These are phyloP conservation scores for Agapetus fuscipes DNA, from an alignment of 2,888 invertebrate genomes.

Conservation along the genomic window DNA sequence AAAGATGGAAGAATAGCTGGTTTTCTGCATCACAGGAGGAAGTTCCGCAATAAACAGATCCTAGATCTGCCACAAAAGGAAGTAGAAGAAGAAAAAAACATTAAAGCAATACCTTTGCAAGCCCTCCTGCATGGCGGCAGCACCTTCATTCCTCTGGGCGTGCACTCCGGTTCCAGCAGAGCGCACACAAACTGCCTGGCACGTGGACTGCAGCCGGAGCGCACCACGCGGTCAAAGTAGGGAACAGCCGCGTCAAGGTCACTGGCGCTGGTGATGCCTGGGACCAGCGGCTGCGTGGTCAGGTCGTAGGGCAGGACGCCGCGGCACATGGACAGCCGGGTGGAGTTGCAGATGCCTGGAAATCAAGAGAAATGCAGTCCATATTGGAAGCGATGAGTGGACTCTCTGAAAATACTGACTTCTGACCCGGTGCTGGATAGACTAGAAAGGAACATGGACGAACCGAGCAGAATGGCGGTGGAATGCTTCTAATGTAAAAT, in stretches of 20 bases:
- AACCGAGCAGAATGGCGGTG: too few relatives aligned
- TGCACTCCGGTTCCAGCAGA: constrained; percentile 57
- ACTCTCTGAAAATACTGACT: neutral
- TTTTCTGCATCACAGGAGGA: too few relatives aligned
- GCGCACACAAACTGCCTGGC: constrained; percentile 53
- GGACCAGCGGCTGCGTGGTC: constrained; percentile 39
- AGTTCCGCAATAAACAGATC: too few relatives aligned
- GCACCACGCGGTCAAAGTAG: constrained; percentile 49
- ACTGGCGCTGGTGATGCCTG: constrained; percentile 30
- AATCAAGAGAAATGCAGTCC: too few relatives aligned
- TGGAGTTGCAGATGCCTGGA: constrained; percentile 44
- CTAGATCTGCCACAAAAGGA: too few relatives aligned
- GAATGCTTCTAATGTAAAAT: too few relatives aligned
- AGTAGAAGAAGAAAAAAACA: too few relatives aligned
- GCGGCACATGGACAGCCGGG: constrained; percentile 45
- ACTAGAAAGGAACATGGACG: neutral
- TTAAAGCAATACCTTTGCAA: constrained; percentile 60
- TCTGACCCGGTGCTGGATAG: neutral
- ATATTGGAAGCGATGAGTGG: too few relatives aligned
- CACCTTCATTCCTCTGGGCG: constrained; percentile 45
- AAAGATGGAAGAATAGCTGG: too few relatives aligned
- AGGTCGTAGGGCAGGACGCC: constrained; percentile 58
- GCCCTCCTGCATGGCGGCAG: constrained; percentile 54
- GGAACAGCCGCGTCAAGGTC: constrained; percentile 37
- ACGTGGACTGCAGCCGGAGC: constrained; percentile 55